Evolutionary conservation across 2,888 invertebrate genomes (phyloP).

Genomic region (Papilio demoleus): DNA sequence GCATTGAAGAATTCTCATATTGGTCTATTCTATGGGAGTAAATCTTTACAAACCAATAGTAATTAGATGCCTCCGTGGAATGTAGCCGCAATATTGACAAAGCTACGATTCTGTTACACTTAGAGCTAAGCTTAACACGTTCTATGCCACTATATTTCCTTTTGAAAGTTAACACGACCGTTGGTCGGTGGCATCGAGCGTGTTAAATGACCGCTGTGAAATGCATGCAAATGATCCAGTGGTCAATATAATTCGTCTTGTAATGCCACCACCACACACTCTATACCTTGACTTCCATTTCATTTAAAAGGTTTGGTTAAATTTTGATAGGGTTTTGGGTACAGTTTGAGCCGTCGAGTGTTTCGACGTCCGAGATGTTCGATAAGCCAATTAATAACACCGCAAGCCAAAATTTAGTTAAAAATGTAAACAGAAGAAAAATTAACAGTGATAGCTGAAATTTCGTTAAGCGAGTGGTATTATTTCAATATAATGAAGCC

Average conservation of each 20-base stretch:
- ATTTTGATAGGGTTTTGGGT: constrained; percentile 74
- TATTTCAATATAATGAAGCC: constrained; percentile 80
- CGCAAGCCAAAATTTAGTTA: constrained; percentile 80
- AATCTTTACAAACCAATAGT: constrained; percentile 8
- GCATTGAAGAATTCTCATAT: not conserved
- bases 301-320: constrained; percentile 67
- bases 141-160: not conserved
- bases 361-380: constrained; percentile 53
- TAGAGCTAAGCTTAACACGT: constrained; percentile 66
- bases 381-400: constrained; percentile 81
- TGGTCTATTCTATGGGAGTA: not conserved
- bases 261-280: constrained; percentile 84
- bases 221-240: constrained; percentile 81
- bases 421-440: constrained; percentile 73
- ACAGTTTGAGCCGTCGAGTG: constrained; percentile 50
- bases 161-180: not conserved
- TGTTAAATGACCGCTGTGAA: constrained; percentile 65
- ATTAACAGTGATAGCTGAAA: constrained; percentile 78
- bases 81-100: constrained; percentile 63
- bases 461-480: constrained; percentile 80
- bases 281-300: constrained; percentile 81
- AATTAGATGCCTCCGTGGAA: constrained; percentile 53
- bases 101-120: constrained; percentile 66
- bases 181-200: not conserved
- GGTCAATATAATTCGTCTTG: constrained; percentile 65